phyloP scores from a whole-genome alignment of 2,888 invertebrate species.

The Cosmia pyralina region DNA sequence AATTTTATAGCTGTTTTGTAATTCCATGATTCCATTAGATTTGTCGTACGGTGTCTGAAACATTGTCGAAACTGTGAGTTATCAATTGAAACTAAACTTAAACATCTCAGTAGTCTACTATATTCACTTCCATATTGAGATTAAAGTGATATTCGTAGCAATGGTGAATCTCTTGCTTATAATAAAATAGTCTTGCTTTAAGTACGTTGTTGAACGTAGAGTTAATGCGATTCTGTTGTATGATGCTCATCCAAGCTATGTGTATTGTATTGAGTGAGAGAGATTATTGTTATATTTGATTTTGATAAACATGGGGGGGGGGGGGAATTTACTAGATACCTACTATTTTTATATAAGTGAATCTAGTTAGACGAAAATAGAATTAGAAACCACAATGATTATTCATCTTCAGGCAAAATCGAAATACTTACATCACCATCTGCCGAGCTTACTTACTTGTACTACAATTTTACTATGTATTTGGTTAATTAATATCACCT shows the following conservation, averaged over 20 bases:
- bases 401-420: not conserved
- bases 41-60: too few species aligned
- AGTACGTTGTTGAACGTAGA: not conserved
- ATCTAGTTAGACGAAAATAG: not conserved
- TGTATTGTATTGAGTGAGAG: too few species aligned
- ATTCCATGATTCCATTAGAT: too few species aligned
- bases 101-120: not conserved
- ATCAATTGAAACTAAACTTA: too few species aligned
- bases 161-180: conserved; percentile 5
- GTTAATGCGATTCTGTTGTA: conserved; percentile 2
- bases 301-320: not conserved
- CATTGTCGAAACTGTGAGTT: too few species aligned
- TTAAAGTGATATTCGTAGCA: not conserved
- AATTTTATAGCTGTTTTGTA: too few species aligned
- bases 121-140: not conserved
- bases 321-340: not conserved
- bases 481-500: not conserved
- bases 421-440: too few species aligned
- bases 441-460: not conserved
- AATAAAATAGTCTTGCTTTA: conserved; percentile 1
- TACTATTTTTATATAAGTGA: not conserved
- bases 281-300: not conserved
- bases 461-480: not conserved
- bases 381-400: not conserved
- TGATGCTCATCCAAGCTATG: not conserved